Evolutionary conservation across 2,888 invertebrate genomes (phyloP).

Genomic region (Sarcophaga rosellei): DNA sequence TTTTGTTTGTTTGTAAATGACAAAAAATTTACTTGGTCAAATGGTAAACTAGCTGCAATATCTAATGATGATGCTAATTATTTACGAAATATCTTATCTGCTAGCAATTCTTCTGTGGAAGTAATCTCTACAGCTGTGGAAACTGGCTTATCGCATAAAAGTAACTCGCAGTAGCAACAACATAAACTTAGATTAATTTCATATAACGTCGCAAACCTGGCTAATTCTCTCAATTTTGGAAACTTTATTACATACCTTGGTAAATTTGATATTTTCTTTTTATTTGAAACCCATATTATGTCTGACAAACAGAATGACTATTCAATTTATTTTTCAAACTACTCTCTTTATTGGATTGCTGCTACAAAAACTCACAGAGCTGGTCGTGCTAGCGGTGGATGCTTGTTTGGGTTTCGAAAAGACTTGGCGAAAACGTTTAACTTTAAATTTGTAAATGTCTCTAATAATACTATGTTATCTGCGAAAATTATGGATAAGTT

Average conservation of each 20-base stretch:
- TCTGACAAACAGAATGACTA: too few relatives aligned
- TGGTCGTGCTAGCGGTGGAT: conserved; percentile 37
- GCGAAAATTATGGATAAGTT: conserved; percentile 1
- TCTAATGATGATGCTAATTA: neutral
- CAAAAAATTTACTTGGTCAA: conserved; percentile 2
- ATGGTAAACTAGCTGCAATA: too few relatives aligned
- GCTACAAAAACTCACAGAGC: conserved; percentile 16
- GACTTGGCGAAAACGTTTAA: neutral
- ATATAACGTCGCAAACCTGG: conserved; percentile 1
- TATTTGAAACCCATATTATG: neutral
- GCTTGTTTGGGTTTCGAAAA: conserved; percentile 33
- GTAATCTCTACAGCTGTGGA: neutral
- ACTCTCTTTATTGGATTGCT: conserved; percentile 17
- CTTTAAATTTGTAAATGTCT: conserved; percentile 8
- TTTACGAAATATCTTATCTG: neutral
- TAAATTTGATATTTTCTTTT: conserved; percentile 11
- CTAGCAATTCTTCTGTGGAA: neutral
- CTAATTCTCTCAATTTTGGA: conserved; percentile 11
- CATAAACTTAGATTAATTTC: neutral
- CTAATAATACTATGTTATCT: neutral
- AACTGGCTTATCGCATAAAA: neutral
- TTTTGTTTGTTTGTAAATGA: conserved; percentile 5
- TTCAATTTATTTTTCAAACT: conserved; percentile 9
- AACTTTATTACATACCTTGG: conserved; percentile 1
- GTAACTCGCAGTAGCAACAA: neutral